Evolutionary conservation across 2,797 vertebrate species (phyloP), one percentile per base, ranked within the genome.

Genomic region (Sebastes diaconus): DNA sequence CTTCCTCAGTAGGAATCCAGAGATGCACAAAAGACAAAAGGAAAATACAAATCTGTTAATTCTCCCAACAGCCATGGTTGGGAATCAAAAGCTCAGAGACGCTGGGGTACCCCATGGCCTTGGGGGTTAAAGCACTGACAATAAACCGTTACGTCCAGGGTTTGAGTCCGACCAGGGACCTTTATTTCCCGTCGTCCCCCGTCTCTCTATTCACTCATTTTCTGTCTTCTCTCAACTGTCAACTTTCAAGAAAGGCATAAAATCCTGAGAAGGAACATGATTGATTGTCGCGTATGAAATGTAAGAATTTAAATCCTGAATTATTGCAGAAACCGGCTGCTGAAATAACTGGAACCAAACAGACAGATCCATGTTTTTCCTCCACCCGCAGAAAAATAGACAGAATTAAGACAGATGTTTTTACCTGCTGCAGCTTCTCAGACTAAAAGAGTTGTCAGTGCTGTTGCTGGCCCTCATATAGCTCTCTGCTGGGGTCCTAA

Each of bases 381-480:
- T 55, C 20, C 4, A 2, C 27, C 25, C 0, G 1, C 8, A 55
- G 36, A 74, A 60, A 52, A 59, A 27, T 3, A 79, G 5, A 34
- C 10, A 68, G 20, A 29, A 70, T 65, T 77, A 59, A 79, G 42
- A 85, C 55, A 61, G 25, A 82, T 13, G 68, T 59, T 73, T 84
- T 87, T 89, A 92, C 92, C 93, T 91, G 93, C 88, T 84, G 84
- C 84, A 66, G 85, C 79, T 77, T 63, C 69, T 70, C 36, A 30
- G 73, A 83, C 73, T 75, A 8, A 82, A 81, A 63, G 75, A 86
- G 61, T 46, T 63, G 73, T 64, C 6, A 30, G 66, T 20, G 46
- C 77, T 81, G 87, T 66, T 25, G 68, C 68, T 16, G 61, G 75
- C 68, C 87, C 89, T 95, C 88, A 94, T 95, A 95, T 95, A 95